A percentile compares a stretch with the other conserved stretches of the same genome.
Conservation (phyloP, 2,888 invertebrate genomes). For the Minunthozetes semirufus region DNA sequence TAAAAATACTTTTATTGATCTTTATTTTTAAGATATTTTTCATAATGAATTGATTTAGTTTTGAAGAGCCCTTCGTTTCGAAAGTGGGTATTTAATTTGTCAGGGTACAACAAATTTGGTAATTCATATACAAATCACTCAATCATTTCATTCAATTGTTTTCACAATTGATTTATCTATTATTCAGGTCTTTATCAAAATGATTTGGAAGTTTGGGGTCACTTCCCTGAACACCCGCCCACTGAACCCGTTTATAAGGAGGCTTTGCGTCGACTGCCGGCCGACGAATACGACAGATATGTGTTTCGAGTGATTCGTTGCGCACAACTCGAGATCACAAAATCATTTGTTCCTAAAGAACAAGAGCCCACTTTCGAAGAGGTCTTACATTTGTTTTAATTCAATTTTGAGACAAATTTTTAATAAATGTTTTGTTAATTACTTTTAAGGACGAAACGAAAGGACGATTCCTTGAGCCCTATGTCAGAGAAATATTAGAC, state of each 20-base stretch:
- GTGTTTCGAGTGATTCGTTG: conserved; percentile 34
- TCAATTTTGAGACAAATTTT: background rate
- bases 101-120: conserved; percentile 37
- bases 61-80: conserved; percentile 16
- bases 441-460: conserved; percentile 30
- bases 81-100: conserved; percentile 5
- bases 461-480: conserved; percentile 38
- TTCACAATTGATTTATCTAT: background rate
- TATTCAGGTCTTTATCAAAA: conserved; percentile 37
- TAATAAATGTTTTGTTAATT: conserved; percentile 12
- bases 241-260: conserved; percentile 22
- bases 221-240: background rate
- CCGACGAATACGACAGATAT: conserved; percentile 34
- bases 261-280: conserved; percentile 37
- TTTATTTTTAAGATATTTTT: too few species aligned
- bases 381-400: conserved; percentile 6
- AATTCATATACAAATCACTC: too few species aligned
- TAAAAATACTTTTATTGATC: too few species aligned
- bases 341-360: conserved; percentile 33
- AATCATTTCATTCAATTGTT: background rate
- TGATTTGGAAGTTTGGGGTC: conserved; percentile 21
- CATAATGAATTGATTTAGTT: conserved; percentile 10
- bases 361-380: conserved; percentile 37
- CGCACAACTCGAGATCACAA: conserved; percentile 36
- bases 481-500: conserved; percentile 33